phyloP scores from a whole-genome alignment of 2,797 vertebrate genomes.

The Diplodus sargus region DNA sequence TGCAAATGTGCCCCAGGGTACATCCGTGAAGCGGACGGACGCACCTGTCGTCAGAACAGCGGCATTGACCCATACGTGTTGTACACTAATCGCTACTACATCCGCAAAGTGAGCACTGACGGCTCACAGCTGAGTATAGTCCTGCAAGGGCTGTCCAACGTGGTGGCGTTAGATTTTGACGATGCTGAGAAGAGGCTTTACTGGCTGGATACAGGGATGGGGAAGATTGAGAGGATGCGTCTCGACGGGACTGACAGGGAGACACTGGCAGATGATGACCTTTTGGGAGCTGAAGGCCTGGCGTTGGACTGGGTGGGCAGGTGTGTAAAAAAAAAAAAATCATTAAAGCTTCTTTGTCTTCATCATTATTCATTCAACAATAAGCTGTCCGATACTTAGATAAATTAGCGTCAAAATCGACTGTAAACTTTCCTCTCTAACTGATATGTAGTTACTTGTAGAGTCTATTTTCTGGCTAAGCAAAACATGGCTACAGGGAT shows the following conservation, averaged over 20 bases:
- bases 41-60: conserved; percentile 84
- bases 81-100: conserved; percentile 84
- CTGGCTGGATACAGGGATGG: conserved; percentile 76
- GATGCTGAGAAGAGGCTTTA: conserved; percentile 79
- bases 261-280: conserved; percentile 57
- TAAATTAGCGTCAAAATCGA: background rate
- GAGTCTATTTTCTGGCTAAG: background rate
- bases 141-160: conserved; percentile 78
- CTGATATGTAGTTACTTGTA: background rate
- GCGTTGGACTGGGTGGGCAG: conserved; percentile 85
- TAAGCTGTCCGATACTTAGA: too few species aligned
- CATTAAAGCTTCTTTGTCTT: background rate
- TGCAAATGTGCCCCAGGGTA: conserved; percentile 84
- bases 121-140: conserved; percentile 78
- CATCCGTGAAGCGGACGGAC: conserved; percentile 80
- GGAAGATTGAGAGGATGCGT: conserved; percentile 80
- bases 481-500: background rate
- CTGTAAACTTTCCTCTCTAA: background rate
- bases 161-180: conserved; percentile 81
- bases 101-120: conserved; percentile 81
- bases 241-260: conserved; percentile 80
- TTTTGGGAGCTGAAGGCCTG: conserved; percentile 76
- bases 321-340: conserved; percentile 71
- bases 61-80: conserved; percentile 79
- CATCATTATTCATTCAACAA: background rate